Evolutionary conservation across 2,888 invertebrate genomes (phyloP).

Genomic region (Dexiosoma caninum): DNA sequence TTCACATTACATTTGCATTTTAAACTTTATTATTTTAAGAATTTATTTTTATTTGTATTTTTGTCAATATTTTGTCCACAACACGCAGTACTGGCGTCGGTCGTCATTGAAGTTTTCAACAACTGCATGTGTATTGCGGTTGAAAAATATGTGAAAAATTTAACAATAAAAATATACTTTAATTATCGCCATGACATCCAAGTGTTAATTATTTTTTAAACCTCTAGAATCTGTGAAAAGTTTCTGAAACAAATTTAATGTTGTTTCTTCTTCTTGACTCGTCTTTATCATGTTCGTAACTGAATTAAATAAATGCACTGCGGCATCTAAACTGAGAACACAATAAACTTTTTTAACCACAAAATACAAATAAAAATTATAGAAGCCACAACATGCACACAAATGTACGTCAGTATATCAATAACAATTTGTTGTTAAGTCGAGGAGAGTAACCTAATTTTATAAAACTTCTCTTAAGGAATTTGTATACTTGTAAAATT

Average conservation of each 20-base stretch:
- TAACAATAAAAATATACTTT: conserved; percentile 21
- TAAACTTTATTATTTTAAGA: neutral
- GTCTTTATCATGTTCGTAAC: conserved; percentile 6
- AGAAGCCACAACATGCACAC: no score
- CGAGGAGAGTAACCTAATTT: neutral
- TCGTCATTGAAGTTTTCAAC: neutral
- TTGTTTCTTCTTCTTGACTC: neutral
- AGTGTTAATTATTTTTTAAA: conserved; percentile 58
- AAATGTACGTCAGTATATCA: no score
- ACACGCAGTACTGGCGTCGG: neutral
- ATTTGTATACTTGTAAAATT: no score
- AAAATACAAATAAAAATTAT: no score
- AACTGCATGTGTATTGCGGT: neutral
- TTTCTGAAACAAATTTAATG: neutral
- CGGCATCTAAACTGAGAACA: neutral
- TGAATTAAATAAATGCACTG: neutral
- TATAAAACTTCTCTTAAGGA: no score
- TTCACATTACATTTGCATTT: neutral
- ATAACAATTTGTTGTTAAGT: no score
- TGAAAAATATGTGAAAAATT: conserved; percentile 33
- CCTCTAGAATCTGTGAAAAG: conserved; percentile 41
- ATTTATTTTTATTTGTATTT: neutral
- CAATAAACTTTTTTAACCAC: no score
- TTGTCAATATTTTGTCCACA: neutral
- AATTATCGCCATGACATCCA: conserved; percentile 58